Evolutionary conservation across 1,140 invertebrate species (phyloP), one percentile per base, ranked within the genome.

Genomic region (Hyphantria cunea): DNA sequence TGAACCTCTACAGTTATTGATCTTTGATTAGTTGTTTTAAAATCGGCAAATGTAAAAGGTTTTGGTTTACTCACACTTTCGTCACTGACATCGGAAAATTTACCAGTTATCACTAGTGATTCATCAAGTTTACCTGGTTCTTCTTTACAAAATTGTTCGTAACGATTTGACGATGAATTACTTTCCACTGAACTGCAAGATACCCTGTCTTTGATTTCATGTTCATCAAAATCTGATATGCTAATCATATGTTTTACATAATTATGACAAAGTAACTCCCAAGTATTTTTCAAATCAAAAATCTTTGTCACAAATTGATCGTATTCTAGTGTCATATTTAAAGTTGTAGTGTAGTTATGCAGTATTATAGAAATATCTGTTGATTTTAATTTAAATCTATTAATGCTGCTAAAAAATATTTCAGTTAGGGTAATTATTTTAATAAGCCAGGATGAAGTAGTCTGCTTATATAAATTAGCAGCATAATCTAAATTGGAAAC

Each of bases 391-490:
- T 91, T 90, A 41, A 94, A 94, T 37, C 91, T 93, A 25, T 92
- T 85, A 47, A 94, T 93, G 25, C 94, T 93, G 74, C 93, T 93
- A 15, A 95, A 88, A 80, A 95, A 94, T 49, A 97, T 91, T 79
- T 98, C 96, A 50, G 98, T 95, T 13, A 98, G 84, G 0, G 96
- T 94, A 47, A 97, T 95, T n/a, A 97, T 94, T 80, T 97, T 96
- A 3, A 98, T 95, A 0, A 97, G 95, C 95, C 97, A 98, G 10
- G 96, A 95, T 3, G 96, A 96, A 25, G 96, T 96, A n/a, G 97
- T 96, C 88, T 98, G 97, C 64, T 96, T 96, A 80, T 98, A 99
- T 12, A 98, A 87, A 91, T 98, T 98, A 0, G 97, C 97, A 9
- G 97, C 96, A 71, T 96, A 94, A 39, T 96, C 95, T 55, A 97